Percentiles rank a stretch among this genome's conserved stretches.
phyloP scores from a whole-genome alignment of 2,797 vertebrate genomes.

The Ceryle rudis region DNA sequence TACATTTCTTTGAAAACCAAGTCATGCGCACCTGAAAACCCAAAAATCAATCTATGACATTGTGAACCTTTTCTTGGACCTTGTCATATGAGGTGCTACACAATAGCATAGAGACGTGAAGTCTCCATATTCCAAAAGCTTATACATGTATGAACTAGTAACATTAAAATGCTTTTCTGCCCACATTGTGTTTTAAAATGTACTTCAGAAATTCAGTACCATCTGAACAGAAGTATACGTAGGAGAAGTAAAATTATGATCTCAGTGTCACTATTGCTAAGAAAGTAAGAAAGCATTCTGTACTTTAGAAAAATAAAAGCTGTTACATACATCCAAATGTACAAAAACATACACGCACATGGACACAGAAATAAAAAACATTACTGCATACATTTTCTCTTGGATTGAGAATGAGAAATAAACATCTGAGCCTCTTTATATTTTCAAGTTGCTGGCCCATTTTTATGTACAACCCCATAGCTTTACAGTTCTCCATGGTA shows the following conservation, averaged over 20 bases:
- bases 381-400: background rate
- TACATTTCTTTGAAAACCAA: background rate
- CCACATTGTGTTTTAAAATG: background rate
- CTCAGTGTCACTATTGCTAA: background rate
- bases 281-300: background rate
- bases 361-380: background rate
- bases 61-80: background rate
- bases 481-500: background rate
- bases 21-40: background rate
- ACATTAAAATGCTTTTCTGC: background rate
- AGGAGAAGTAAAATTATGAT: background rate
- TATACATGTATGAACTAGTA: background rate
- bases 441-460: background rate
- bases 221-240: rapidly evolving
- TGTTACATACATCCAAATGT: background rate
- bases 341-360: background rate
- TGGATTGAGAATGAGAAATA: background rate
- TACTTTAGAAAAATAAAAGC: background rate
- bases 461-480: background rate
- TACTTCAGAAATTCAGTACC: background rate
- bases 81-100: background rate
- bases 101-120: background rate
- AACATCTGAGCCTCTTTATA: background rate
- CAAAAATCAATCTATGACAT: background rate
- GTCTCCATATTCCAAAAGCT: background rate